phyloP scores from a whole-genome alignment of 2,888 invertebrate genomes.

The Dolomedes plantarius region DNA sequence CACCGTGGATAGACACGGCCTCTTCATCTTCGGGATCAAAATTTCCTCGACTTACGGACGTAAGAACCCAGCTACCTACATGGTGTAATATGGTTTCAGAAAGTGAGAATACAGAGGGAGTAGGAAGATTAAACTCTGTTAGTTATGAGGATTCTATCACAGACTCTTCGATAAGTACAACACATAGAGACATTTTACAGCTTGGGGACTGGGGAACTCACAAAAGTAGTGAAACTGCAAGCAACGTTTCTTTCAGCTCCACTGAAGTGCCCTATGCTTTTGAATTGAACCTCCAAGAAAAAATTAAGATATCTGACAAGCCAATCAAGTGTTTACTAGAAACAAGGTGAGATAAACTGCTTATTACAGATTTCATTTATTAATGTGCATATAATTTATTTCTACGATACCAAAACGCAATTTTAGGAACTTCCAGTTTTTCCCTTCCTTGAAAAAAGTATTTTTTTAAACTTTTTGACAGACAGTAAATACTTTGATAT shows the following conservation, averaged over 20 bases:
- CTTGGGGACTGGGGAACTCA: constrained; percentile 60
- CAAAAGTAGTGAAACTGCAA: constrained; percentile 74
- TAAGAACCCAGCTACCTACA: constrained; percentile 50
- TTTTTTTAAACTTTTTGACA: too few relatives aligned
- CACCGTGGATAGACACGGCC: constrained; percentile 39
- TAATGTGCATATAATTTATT: too few relatives aligned
- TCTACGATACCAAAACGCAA: too few relatives aligned
- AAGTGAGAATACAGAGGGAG: constrained; percentile 32
- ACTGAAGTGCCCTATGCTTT: constrained; percentile 75
- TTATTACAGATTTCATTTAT: neutral
- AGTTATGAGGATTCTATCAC: constrained; percentile 57
- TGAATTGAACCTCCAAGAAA: constrained; percentile 77
- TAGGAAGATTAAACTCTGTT: constrained; percentile 29
- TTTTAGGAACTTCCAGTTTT: too few relatives aligned
- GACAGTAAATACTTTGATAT: too few relatives aligned
- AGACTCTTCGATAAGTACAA: constrained; percentile 30
- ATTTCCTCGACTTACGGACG: constrained; percentile 30
- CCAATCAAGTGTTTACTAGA: constrained; percentile 78
- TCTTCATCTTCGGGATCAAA: constrained; percentile 34
- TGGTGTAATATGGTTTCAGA: constrained; percentile 49
- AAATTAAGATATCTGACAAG: constrained; percentile 79
- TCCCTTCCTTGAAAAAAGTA: too few relatives aligned
- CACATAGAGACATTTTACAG: constrained; percentile 45
- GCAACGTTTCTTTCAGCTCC: constrained; percentile 73
- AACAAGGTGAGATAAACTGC: constrained; percentile 48